Evolutionary conservation across 2,797 vertebrate species (phyloP).

Genomic region (Alosa sapidissima): DNA sequence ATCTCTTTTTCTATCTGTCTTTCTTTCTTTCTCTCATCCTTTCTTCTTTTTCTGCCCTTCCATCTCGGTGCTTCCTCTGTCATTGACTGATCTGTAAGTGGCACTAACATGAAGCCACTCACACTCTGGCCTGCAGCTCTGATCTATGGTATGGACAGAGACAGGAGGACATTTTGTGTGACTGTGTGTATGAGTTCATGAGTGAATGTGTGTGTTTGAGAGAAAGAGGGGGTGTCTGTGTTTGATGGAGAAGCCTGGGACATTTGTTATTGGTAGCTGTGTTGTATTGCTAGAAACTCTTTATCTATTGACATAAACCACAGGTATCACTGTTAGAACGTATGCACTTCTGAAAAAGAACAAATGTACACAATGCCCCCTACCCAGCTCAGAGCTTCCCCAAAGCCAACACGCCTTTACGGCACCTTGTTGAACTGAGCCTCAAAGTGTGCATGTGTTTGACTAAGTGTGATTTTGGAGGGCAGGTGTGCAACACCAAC

Average conservation of each 20-base stretch:
- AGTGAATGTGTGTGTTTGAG: neutral
- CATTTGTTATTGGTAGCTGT: neutral
- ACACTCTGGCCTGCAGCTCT: neutral
- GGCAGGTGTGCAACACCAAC: neutral
- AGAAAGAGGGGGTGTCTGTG: neutral
- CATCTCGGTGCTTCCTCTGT: neutral
- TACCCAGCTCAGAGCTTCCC: neutral
- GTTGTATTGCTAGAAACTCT: neutral
- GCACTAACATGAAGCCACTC: neutral
- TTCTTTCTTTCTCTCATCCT: neutral
- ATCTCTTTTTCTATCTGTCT: neutral
- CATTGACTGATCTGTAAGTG: neutral
- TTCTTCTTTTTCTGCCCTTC: neutral
- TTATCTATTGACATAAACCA: neutral
- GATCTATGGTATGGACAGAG: neutral
- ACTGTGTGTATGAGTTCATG: neutral
- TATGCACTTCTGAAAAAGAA: neutral
- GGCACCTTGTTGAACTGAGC: neutral
- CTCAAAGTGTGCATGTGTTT: neutral
- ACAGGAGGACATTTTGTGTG: neutral
- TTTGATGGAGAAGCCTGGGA: neutral
- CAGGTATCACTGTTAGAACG: neutral
- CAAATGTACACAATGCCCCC: neutral
- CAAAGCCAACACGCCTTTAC: neutral
- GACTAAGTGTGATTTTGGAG: neutral